Evolutionary conservation across 1,140 invertebrate species (phyloP).

Genomic region (Meloidogyne hapla): DNA sequence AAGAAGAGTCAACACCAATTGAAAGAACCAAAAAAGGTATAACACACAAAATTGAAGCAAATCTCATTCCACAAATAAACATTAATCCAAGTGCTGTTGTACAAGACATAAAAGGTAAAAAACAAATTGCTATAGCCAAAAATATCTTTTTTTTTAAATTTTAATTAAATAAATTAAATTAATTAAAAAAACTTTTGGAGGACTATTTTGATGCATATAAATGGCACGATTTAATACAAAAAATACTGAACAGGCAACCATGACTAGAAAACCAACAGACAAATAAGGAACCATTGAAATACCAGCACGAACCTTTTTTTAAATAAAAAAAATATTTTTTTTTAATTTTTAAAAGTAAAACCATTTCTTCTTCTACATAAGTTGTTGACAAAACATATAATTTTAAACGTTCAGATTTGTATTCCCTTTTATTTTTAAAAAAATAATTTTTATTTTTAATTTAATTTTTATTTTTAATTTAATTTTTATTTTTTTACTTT

Average conservation of each 20-base stretch:
- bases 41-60: slow-evolving; percentile 61
- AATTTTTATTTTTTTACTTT: slow-evolving; percentile 37
- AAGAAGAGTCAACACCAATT: slow-evolving; percentile 60
- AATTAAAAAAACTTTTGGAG: slow-evolving; percentile 48
- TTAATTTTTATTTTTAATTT: background rate
- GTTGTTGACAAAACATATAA: slow-evolving; percentile 57
- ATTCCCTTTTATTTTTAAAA: slow-evolving; percentile 36
- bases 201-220: slow-evolving; percentile 60
- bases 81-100: slow-evolving; percentile 59
- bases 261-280: slow-evolving; percentile 56
- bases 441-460: background rate
- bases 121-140: slow-evolving; percentile 47
- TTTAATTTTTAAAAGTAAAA: slow-evolving; percentile 2
- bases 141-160: slow-evolving; percentile 25
- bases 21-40: slow-evolving; percentile 63
- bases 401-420: slow-evolving; percentile 47
- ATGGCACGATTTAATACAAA: slow-evolving; percentile 53
- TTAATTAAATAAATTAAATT: background rate
- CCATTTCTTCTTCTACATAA: slow-evolving; percentile 62
- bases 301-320: slow-evolving; percentile 48
- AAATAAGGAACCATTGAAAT: slow-evolving; percentile 58
- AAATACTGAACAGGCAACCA: slow-evolving; percentile 53
- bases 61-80: slow-evolving; percentile 58
- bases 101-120: slow-evolving; percentile 58
- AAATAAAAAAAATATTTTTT: background rate